A percentile compares a stretch with the other conserved stretches of the same genome.
Conservation (phyloP, 2,113 vertebrate genomes). For the Neoarius graeffei region DNA sequence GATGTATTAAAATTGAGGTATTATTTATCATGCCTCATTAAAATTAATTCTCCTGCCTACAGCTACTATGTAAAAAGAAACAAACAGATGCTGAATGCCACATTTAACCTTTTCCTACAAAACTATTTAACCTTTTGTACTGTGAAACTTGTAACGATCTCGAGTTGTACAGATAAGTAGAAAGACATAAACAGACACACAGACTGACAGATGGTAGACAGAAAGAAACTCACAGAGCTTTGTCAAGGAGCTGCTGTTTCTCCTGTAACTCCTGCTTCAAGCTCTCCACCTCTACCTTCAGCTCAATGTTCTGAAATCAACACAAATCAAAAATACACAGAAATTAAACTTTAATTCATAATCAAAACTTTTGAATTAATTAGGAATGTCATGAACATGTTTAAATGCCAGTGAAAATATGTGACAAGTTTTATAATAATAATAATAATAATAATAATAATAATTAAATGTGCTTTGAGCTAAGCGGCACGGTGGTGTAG, state of each 20-base stretch:
- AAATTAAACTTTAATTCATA: neutral
- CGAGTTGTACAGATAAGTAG: neutral
- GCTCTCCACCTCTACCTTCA: slow-evolving; percentile 97
- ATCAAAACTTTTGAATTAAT: neutral
- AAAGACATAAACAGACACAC: neutral
- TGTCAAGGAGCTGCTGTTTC: slow-evolving; percentile 87
- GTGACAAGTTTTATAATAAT: neutral
- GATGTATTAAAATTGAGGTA: neutral
- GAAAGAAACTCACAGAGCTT: slow-evolving; percentile 81
- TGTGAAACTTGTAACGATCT: neutral
- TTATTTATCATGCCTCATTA: neutral
- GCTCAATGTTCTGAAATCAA: slow-evolving; percentile 90
- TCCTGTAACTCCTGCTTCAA: slow-evolving; percentile 94
- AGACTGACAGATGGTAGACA: slow-evolving; percentile 7
- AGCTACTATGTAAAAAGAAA: neutral
- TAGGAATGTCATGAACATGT: neutral
- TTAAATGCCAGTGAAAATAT: neutral
- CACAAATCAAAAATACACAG: neutral
- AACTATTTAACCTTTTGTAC: neutral
- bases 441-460: neutral
- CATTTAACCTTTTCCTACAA: neutral
- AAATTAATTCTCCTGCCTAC: neutral
- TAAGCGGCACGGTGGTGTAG: too few species aligned
- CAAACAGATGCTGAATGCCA: slow-evolving; percentile 15
- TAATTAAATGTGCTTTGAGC: neutral